phyloP scores from a whole-genome alignment of 2,113 vertebrate species.

The Elephas maximus region DNA sequence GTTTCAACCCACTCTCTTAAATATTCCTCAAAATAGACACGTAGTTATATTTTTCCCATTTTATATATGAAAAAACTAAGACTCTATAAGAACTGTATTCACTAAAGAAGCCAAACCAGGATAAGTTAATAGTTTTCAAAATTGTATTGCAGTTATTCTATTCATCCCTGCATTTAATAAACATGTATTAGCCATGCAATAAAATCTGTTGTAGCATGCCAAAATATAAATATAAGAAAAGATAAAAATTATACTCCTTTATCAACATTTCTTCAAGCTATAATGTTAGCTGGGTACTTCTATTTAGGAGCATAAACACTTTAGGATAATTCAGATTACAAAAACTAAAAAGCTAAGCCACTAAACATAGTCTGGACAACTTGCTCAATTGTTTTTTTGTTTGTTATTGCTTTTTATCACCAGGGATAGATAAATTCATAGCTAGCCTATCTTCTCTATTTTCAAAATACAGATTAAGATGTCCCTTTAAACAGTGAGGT shows the following conservation, averaged over 20 bases:
- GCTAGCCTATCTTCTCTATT: not conserved
- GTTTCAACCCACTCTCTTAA: not conserved
- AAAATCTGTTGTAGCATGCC: not conserved
- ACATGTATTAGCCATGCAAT: not conserved
- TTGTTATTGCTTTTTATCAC: not conserved
- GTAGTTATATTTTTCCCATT: slow-evolving; percentile 2
- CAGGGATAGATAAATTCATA: not conserved
- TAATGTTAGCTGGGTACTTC: not conserved
- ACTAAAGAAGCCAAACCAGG: not conserved
- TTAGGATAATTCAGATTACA: not conserved
- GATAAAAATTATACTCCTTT: not conserved
- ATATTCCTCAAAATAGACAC: not conserved
- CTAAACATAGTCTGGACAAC: not conserved
- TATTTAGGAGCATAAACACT: not conserved
- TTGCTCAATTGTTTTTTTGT: not conserved
- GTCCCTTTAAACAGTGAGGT: not conserved
- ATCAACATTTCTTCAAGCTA: not conserved
- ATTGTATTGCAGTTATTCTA: not conserved
- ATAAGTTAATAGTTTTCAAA: not conserved
- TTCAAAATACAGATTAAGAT: not conserved
- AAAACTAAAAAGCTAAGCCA: not conserved
- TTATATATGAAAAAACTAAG: not conserved
- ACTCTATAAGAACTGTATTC: not conserved
- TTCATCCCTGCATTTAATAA: not conserved
- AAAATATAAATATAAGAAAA: not conserved